Base-by-base conservation (phyloP, 2,113 vertebrate genomes). In the Rhinopomastus cyanomelas region DNA sequence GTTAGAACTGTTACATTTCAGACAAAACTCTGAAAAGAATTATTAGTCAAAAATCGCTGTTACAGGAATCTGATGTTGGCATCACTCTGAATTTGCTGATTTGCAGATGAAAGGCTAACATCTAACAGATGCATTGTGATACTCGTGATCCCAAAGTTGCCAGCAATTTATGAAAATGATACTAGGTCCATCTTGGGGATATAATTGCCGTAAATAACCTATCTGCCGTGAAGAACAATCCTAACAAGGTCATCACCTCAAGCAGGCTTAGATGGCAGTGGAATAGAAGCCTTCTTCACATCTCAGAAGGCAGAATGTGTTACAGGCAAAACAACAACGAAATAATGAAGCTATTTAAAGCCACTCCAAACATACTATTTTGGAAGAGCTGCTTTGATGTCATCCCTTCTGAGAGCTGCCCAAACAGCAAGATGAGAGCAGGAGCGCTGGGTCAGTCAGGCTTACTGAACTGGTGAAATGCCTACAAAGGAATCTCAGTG, bases 141-240 rank as follows among this genome's bases (percentile, higher is more conserved):
- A 37, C 2, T 29, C 36, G 52, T 8, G 29, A 73, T 76, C 27
- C 25, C 67, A 89, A 56, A 73, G 56, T 42, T 69, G 32, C 39
- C 0, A 0, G 73, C 52, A 42, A 32, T 32, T 74, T 51, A 61
- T 64, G 52, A 19, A 85, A 83, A 71, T 62, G 2, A 42, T 26
- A 18, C 65, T 52, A 13, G 29, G 17, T 16, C 11, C 57, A 75
- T 78, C 52, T 88, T 60, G 32, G 68, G 76, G 52, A 85, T 89
- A 74, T 36, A 95, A 73, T 6, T 71, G 37, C 64, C 83, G 52
- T 71, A 90, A 91, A 88, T 71, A 95, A 86, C 39, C 56, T 61
- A 81, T 36, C 37, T 77, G 48, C 59, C 76, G 69, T 5, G 16
- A 27, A 52, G 77, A 89, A 59, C 20, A 68, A 65, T 23, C 29